Percentiles rank a stretch among this genome's conserved stretches.
Evolutionary conservation across 1,140 invertebrate genomes (phyloP).

Genomic region (Halictus rubicundus): DNA sequence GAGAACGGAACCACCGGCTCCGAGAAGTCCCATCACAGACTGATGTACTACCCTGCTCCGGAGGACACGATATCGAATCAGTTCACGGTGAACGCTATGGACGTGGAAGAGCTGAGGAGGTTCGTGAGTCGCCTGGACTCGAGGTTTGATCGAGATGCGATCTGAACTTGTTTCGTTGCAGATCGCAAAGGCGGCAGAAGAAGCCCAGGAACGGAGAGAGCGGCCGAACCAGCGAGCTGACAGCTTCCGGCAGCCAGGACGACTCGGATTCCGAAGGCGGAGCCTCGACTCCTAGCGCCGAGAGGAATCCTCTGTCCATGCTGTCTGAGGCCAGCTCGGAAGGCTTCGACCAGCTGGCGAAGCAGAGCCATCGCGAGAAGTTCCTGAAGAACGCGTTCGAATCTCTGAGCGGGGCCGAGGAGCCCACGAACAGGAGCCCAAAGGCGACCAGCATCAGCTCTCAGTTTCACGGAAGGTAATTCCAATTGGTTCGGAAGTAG

Average conservation of each 20-base stretch:
- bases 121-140: constrained; percentile 7
- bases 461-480: constrained; percentile 77
- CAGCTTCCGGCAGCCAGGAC: constrained; percentile 86
- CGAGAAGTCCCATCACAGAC: constrained; percentile 82
- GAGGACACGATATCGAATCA: constrained; percentile 83
- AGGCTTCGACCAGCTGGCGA: constrained; percentile 86
- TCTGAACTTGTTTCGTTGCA: constrained; percentile 16
- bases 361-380: constrained; percentile 83
- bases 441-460: constrained; percentile 77
- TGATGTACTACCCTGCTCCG: constrained; percentile 81
- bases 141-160: no score
- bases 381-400: constrained; percentile 90
- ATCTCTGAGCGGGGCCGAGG: constrained; percentile 85
- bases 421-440: constrained; percentile 68
- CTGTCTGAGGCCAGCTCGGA: constrained; percentile 87
- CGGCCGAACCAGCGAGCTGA: constrained; percentile 78
- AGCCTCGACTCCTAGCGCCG: constrained; percentile 80
- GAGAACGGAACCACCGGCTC: constrained; percentile 87
- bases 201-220: constrained; percentile 81
- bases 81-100: constrained; percentile 93
- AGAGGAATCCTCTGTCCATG: constrained; percentile 81
- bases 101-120: constrained; percentile 89
- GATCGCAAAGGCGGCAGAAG: constrained; percentile 87
- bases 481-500: background rate
- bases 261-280: constrained; percentile 86